Percentiles rank a stretch among this genome's conserved stretches.
These are phyloP conservation scores for Pantherophis alleghaniensis DNA, from an alignment of 2,797 vertebrate genomes.

Conservation along the genomic window DNA sequence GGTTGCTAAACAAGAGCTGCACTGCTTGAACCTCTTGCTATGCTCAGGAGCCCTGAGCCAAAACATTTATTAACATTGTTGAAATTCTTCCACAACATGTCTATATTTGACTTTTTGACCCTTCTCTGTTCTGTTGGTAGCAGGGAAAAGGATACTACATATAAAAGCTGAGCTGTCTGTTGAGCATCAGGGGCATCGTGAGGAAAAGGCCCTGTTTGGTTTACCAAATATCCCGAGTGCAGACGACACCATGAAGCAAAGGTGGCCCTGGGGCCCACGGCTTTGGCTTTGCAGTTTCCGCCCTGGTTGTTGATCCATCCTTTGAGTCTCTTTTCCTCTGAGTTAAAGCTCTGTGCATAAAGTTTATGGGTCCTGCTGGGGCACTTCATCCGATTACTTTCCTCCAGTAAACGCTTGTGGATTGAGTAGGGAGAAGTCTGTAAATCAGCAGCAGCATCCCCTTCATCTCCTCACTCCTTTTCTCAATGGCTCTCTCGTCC, in stretches of 20 bases:
- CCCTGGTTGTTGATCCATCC: constrained; percentile 52
- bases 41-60: neutral
- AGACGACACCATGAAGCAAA: constrained; percentile 16
- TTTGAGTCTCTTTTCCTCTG: constrained; percentile 68
- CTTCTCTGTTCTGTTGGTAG: neutral
- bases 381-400: constrained; percentile 71
- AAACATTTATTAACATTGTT: neutral
- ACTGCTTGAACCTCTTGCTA: neutral
- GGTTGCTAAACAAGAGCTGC: neutral
- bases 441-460: constrained; percentile 57
- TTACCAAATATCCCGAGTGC: constrained; percentile 44
- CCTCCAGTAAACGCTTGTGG: constrained; percentile 57
- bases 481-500: constrained; percentile 39
- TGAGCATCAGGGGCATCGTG: fast-evolving
- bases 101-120: neutral
- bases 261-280: constrained; percentile 1
- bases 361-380: constrained; percentile 70
- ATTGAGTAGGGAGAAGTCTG: constrained; percentile 47
- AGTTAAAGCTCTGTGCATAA: constrained; percentile 76
- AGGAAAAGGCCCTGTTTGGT: neutral
- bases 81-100: neutral
- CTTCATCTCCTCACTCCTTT: neutral
- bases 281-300: constrained; percentile 17
- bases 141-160: fast-evolving
- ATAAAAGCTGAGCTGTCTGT: neutral